phyloP scores from a whole-genome alignment of 2,888 invertebrate genomes.

The Euspilapteryx auroguttella region DNA sequence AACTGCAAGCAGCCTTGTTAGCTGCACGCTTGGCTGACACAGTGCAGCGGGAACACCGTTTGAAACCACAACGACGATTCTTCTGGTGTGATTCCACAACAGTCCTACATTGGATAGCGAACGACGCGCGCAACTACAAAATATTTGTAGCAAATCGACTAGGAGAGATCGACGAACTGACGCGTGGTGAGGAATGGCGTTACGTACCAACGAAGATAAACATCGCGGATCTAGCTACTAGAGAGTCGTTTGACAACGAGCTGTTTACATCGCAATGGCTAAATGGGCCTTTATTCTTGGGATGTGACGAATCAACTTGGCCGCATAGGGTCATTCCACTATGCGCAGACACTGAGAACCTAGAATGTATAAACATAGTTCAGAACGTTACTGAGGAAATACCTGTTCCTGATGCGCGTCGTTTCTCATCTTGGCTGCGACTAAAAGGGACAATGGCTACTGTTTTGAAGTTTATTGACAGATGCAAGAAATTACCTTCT shows the following conservation, averaged over 20 bases:
- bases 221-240: slow-evolving; percentile 1
- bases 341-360: background rate
- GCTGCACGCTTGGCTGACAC: slow-evolving; percentile 1
- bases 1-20: slow-evolving; percentile 5
- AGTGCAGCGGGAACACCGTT: background rate
- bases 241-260: background rate
- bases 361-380: background rate
- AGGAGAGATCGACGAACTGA: slow-evolving; percentile 4
- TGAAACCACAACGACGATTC: background rate
- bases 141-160: too few relatives aligned
- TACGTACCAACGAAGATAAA: slow-evolving; percentile 7
- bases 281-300: slow-evolving; percentile 3
- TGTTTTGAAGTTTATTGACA: slow-evolving; percentile 3
- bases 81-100: slow-evolving; percentile 3
- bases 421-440: slow-evolving; percentile 8
- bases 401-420: slow-evolving; percentile 5
- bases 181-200: slow-evolving; percentile 5
- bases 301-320: background rate
- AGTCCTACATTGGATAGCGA: slow-evolving; percentile 2
- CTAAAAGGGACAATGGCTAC: slow-evolving; percentile 4
- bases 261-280: slow-evolving; percentile 1
- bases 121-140: too few relatives aligned
- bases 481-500: background rate
- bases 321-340: slow-evolving; percentile 1
- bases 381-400: background rate